A percentile compares a stretch with the other conserved stretches of the same genome.
These are phyloP conservation scores for Tympanoctomys barrerae DNA, from an alignment of 2,797 vertebrate genomes.

Conservation along the genomic window DNA sequence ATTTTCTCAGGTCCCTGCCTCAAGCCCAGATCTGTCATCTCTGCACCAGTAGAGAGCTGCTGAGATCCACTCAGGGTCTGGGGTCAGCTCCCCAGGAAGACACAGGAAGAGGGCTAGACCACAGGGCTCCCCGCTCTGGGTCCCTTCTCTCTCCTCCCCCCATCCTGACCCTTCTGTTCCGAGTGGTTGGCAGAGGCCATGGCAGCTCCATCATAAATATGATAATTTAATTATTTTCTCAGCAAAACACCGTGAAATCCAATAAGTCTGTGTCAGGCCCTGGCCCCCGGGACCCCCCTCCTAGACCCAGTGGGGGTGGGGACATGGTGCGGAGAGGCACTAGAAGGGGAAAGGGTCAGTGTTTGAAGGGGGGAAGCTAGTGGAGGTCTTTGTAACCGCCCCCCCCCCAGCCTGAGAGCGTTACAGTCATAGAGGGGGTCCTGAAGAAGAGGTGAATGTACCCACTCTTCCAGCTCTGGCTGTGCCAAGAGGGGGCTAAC, in stretches of 20 bases:
- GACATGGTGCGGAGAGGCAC: slow-evolving; percentile 27
- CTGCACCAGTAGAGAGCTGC: not conserved
- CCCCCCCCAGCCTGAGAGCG: not conserved
- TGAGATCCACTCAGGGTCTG: not conserved
- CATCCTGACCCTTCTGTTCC: slow-evolving; percentile 80
- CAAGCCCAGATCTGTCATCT: not conserved
- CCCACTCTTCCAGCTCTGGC: not conserved
- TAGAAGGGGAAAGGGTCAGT: slow-evolving; percentile 61
- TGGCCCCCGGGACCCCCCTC: slow-evolving; percentile 76
- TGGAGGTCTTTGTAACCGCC: not conserved
- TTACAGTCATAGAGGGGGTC: not conserved
- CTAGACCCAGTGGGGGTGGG: slow-evolving; percentile 64
- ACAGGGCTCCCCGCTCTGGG: not conserved
- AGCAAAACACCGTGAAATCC: slow-evolving; percentile 88
- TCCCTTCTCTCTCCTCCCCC: slow-evolving; percentile 42
- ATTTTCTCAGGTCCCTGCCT: not conserved
- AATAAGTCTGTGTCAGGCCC: slow-evolving; percentile 87
- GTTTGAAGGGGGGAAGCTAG: not conserved
- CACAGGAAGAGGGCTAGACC: slow-evolving; percentile 47
- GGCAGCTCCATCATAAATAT: slow-evolving; percentile 86
- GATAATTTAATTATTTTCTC: slow-evolving; percentile 89
- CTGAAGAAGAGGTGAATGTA: not conserved
- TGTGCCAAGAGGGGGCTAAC: not conserved
- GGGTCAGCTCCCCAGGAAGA: slow-evolving; percentile 74
- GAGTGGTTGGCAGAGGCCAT: slow-evolving; percentile 71